Evolutionary conservation across 2,113 vertebrate species (phyloP).

Genomic region (Neoarius graeffei): DNA sequence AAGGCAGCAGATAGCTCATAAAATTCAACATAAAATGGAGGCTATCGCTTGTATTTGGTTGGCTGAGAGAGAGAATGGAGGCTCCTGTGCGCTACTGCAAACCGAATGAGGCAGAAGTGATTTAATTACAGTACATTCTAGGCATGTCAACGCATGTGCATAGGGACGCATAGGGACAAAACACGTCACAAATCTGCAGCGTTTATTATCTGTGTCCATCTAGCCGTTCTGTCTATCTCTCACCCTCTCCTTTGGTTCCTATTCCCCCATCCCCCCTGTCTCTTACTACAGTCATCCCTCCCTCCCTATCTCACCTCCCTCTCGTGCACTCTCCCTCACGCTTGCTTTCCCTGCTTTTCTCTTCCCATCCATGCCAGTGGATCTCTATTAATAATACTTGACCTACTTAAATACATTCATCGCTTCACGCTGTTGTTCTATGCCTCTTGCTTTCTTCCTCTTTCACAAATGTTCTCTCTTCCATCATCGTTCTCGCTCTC

Average conservation of each 20-base stretch:
- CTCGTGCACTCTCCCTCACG: conserved; percentile 43
- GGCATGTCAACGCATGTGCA: conserved; percentile 46
- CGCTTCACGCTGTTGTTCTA: conserved; percentile 65
- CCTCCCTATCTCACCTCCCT: conserved; percentile 19
- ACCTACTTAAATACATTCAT: conserved; percentile 80
- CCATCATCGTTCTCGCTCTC: conserved; percentile 26
- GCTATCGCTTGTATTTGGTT: conserved; percentile 21
- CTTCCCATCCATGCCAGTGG: conserved; percentile 74
- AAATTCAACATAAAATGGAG: conserved; percentile 42
- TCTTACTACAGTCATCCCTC: conserved; percentile 33
- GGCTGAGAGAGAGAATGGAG: conserved; percentile 15
- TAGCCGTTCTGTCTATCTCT: conserved; percentile 60
- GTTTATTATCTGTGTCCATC: conserved; percentile 66
- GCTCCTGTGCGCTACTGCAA: neutral
- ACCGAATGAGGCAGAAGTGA: conserved; percentile 20
- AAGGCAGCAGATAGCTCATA: conserved; percentile 1
- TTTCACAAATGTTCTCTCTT: conserved; percentile 37
- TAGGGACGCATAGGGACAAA: conserved; percentile 46
- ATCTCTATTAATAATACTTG: conserved; percentile 84
- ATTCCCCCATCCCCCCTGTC: conserved; percentile 30
- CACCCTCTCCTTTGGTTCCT: conserved; percentile 37
- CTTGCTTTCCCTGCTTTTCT: conserved; percentile 50
- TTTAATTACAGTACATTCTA: conserved; percentile 34
- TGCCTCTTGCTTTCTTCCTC: conserved; percentile 52
- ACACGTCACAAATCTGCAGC: conserved; percentile 50